Evolutionary conservation across 2,888 invertebrate species (phyloP).

Genomic region (Scaptomyza parva): DNA sequence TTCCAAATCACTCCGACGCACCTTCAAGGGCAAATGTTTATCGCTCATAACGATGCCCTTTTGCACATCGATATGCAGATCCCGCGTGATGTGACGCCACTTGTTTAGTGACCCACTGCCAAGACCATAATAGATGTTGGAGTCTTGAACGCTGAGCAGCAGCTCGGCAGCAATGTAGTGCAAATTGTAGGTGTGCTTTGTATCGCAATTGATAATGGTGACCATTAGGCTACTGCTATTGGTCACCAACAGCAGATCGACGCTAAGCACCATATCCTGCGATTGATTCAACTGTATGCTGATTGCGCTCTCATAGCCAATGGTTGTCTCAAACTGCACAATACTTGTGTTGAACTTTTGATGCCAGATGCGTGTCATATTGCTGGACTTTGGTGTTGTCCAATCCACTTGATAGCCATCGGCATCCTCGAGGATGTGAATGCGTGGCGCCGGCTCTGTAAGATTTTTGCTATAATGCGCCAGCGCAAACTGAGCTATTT

Average conservation of each 20-base stretch:
- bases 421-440: conserved; percentile 90
- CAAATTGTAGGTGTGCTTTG: conserved; percentile 91
- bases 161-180: conserved; percentile 92
- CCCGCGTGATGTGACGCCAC: conserved; percentile 94
- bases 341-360: conserved; percentile 87
- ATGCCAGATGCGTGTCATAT: conserved; percentile 88
- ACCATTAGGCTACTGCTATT: conserved; percentile 93
- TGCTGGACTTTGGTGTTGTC: conserved; percentile 90
- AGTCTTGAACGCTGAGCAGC: conserved; percentile 90
- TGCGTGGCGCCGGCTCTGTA: conserved; percentile 92
- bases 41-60: conserved; percentile 90
- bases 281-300: conserved; percentile 86
- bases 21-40: conserved; percentile 77
- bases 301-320: conserved; percentile 89
- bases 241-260: conserved; percentile 89
- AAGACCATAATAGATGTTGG: conserved; percentile 95
- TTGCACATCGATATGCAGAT: conserved; percentile 95
- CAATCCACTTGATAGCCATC: conserved; percentile 89
- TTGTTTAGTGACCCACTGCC: conserved; percentile 87
- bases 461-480: conserved; percentile 98
- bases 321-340: conserved; percentile 90
- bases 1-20: conserved; percentile 85
- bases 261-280: conserved; percentile 90
- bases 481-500: conserved; percentile 98
- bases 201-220: conserved; percentile 91